phyloP scores from a whole-genome alignment of 2,113 vertebrate genomes.

The Meriones unguiculatus region DNA sequence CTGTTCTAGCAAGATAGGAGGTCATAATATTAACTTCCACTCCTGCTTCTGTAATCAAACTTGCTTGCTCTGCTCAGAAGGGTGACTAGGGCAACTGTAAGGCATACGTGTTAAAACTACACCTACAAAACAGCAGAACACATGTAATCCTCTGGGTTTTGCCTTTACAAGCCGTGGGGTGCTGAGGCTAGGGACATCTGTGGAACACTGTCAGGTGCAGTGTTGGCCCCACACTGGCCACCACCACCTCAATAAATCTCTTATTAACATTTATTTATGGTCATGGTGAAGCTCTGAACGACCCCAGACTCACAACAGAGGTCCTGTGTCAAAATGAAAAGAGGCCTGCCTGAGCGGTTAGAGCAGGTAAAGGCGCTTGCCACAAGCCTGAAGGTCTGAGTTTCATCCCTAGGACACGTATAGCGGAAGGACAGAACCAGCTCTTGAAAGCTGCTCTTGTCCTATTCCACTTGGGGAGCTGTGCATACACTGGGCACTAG shows the following conservation, averaged over 20 bases:
- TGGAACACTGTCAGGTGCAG: not conserved
- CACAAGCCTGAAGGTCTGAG: too few relatives aligned
- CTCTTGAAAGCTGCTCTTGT: not conserved
- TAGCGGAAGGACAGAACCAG: not conserved
- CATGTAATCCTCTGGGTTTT: not conserved
- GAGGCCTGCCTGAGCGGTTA: not conserved
- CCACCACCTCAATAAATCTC: not conserved
- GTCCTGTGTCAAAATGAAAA: not conserved
- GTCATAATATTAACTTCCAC: not conserved
- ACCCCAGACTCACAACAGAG: not conserved
- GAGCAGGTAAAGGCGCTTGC: not conserved
- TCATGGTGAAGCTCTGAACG: not conserved
- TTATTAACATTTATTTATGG: not conserved
- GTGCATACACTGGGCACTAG: not conserved
- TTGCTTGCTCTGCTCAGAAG: not conserved
- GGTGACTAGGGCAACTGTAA: not conserved
- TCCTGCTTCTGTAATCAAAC: not conserved
- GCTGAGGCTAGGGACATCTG: not conserved
- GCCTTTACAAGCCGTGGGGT: not conserved
- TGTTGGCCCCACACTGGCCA: not conserved
- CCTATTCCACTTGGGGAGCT: not conserved
- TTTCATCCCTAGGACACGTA: too few relatives aligned
- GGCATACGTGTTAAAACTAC: not conserved
- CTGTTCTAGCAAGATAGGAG: not conserved
- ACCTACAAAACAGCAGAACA: not conserved